Base-by-base conservation (phyloP, 2,888 invertebrate species). In the Busseola fusca region DNA sequence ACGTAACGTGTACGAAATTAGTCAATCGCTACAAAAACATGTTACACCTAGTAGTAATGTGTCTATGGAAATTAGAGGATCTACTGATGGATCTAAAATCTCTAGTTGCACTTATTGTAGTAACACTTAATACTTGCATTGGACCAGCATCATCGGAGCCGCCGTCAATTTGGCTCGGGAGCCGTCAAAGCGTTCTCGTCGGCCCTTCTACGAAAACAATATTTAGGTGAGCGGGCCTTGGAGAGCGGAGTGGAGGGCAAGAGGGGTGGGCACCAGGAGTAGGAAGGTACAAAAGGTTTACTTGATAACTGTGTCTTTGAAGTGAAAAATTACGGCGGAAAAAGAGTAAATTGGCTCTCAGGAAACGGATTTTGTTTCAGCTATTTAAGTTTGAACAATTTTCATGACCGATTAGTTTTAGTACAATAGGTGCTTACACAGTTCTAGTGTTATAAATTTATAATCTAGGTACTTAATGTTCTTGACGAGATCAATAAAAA, bases 121-220 rank as follows among this genome's bases (percentile, higher is more conserved):
- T 16, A 65, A 21, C 34, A 57, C 30, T 56, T 50, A 64, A 64
- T 66, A 63, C 50, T 57, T 64, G 76, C 76, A 64, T 62, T 70
- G 76, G 68, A 59, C 69, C 65, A 57, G 62, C 63, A 62, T 76
- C 81, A 69, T 81, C 57, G 18, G 30, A 66, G 25, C 56, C 56
- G 57, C 70, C 71, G 64, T 69, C 75, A 66, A 63, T 66, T 66
- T 74, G 52, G 71, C 54, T 54, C 57, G 56, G 58, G 50, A 48
- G 56, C 56, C 63, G 79, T 79, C 80, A 76, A 75, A 79, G 72
- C 82, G 65, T 80, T 71, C 81, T 66, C 57, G 59, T 64, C 48
- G 83, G 72, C 70, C 63, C 80, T 80, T 70, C 78, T 72, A 82
- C 75, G 81, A 82, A 78, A 82, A 82, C 80, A 81, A 82, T 82